Base-by-base conservation (phyloP, 2,797 vertebrate species). In the Heteromormyrus szaboi region DNA sequence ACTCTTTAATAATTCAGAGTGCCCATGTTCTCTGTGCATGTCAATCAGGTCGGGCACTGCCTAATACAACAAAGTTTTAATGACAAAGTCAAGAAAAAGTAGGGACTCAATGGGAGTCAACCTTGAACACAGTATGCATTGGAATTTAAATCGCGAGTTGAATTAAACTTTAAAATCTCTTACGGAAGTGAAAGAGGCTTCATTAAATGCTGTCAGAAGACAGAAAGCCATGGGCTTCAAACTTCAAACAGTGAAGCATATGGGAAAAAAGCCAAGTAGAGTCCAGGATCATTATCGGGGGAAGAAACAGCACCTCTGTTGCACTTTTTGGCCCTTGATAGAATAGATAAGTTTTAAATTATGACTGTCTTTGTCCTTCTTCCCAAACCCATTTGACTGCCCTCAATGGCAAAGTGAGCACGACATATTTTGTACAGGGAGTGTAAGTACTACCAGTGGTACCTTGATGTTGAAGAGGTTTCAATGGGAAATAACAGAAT, bases 1-100 rank as follows among this genome's bases (percentile, higher is more conserved):
- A 51, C 76, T 87, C 85, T 91, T 90, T 87, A 88, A 92, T 92
- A 68, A 85, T 89, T 37, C 4, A 91, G 81, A 91, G 90, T 90
- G 89, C 65, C 0, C 9, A 90, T 54, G 72, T 90, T 88, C 72
- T 85, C 56, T 17, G 8, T 33, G 85, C 81, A 14, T 85, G 56
- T 53, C 89, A 50, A 87, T 88, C 33, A 59, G 88, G 89, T 72
- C 19, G 48, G 19, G 89, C 25, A 59, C 14, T 19, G 14, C 1
- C 37, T 46, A 79, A 79, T 79, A 25, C 51, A 62, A 85, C 56
- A 0, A 50, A 29, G 9, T 51, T 48, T 51, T 25, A 48, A 48
- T 83, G 79, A 48, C n/a, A 48, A 48, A 48, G 79, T 48, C 72
- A 44, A 79, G 37, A 8, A 41, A 44, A 79, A 79, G 72, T 44